Percentiles rank a stretch among this genome's conserved stretches.
These are phyloP conservation scores for Dorcus hopei DNA, from an alignment of 2,888 invertebrate genomes.

Conservation along the genomic window DNA sequence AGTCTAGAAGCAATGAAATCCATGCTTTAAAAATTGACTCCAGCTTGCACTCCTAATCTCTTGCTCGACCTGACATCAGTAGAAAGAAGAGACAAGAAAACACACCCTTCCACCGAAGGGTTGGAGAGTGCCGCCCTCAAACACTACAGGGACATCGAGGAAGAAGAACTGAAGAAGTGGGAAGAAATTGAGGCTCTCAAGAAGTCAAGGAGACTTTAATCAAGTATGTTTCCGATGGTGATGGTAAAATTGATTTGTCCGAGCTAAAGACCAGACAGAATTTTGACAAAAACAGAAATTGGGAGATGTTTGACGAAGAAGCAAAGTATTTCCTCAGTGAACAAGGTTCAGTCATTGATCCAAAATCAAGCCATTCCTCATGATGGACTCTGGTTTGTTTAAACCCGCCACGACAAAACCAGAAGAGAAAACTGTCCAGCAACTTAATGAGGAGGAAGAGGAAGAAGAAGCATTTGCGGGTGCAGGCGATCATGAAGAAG, in stretches of 20 bases:
- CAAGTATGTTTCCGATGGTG: constrained; percentile 76
- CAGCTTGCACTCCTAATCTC: too few relatives aligned
- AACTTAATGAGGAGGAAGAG: constrained; percentile 26
- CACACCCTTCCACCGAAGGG: too few relatives aligned
- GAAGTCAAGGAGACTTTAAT: constrained; percentile 74
- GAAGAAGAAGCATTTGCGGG: constrained; percentile 28
- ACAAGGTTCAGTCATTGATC: constrained; percentile 71
- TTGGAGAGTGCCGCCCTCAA: constrained; percentile 74
- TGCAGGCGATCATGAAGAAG: constrained; percentile 1
- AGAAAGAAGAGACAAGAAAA: constrained; percentile 73
- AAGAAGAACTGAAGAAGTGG: constrained; percentile 59
- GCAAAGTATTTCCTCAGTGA: constrained; percentile 72
- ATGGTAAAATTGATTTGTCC: constrained; percentile 66
- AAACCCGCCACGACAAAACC: constrained; percentile 51
- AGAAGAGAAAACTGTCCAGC: constrained; percentile 28
- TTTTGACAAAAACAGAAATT: constrained; percentile 89
- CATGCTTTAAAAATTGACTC: too few relatives aligned
- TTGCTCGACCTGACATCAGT: too few relatives aligned
- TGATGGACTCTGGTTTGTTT: constrained; percentile 72
- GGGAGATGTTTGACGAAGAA: constrained; percentile 84
- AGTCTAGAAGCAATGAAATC: too few relatives aligned
- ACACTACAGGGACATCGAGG: constrained; percentile 69
- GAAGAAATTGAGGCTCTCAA: constrained; percentile 58
- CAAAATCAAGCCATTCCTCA: constrained; percentile 72
- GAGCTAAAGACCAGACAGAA: constrained; percentile 69